Evolutionary conservation across 2,888 invertebrate species (phyloP).

Genomic region (Lordiphosa andalusiaca): DNA sequence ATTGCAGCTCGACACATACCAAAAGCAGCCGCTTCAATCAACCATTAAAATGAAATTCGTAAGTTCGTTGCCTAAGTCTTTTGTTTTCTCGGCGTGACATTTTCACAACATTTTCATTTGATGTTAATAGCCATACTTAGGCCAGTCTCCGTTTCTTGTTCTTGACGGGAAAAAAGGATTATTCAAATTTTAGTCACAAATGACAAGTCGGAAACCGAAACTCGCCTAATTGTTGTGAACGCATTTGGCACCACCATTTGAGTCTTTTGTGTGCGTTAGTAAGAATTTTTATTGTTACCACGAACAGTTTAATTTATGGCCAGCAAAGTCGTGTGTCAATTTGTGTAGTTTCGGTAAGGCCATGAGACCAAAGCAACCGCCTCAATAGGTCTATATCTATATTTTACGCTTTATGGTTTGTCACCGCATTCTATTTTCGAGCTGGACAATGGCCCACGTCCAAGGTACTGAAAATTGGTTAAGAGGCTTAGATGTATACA

Average conservation of each 20-base stretch:
- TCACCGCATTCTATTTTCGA: not conserved
- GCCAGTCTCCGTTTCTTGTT: not conserved
- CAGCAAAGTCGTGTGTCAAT: constrained; percentile 53
- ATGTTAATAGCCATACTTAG: too few relatives aligned
- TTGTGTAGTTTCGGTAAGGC: constrained; percentile 44
- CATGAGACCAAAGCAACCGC: constrained; percentile 39
- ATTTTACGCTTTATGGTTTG: not conserved
- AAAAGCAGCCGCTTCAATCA: constrained; percentile 28
- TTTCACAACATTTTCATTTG: constrained; percentile 47
- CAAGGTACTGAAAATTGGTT: not conserved
- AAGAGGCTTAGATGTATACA: too few relatives aligned
- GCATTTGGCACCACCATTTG: constrained; percentile 36
- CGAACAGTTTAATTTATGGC: constrained; percentile 65
- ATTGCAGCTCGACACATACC: constrained; percentile 52
- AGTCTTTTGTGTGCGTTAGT: constrained; percentile 37
- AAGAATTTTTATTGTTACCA: constrained; percentile 64
- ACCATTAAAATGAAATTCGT: constrained; percentile 68
- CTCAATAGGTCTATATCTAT: constrained; percentile 28
- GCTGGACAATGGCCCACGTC: not conserved
- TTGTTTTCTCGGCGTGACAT: constrained; percentile 46
- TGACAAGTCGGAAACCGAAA: too few relatives aligned
- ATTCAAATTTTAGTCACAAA: constrained; percentile 37
- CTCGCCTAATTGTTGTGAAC: too few relatives aligned
- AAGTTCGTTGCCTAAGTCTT: constrained; percentile 69
- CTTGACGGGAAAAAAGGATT: constrained; percentile 31